These are phyloP conservation scores for Drosophila multiciliata DNA, from an alignment of 2,888 invertebrate species.

Conservation along the genomic window DNA sequence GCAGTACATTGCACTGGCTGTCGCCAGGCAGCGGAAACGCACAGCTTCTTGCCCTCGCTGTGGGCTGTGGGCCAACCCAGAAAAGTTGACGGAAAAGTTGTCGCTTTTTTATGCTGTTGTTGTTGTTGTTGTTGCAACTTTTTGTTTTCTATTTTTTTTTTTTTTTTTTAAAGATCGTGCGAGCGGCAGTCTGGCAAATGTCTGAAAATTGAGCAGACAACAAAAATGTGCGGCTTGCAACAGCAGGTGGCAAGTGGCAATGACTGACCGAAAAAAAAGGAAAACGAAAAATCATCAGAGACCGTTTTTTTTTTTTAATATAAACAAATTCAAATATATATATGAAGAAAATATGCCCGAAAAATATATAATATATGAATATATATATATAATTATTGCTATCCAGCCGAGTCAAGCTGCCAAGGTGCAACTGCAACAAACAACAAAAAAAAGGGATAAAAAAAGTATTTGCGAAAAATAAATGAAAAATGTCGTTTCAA, in stretches of 20 bases:
- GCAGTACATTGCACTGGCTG: constrained; percentile 64
- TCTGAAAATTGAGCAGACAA: constrained; percentile 77
- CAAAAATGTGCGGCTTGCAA: constrained; percentile 46
- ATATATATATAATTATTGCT: too few relatives aligned
- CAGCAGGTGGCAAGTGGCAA: constrained; percentile 66
- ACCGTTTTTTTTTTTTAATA: constrained; percentile 46
- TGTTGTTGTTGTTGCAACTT: constrained; percentile 42
- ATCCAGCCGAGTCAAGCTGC: constrained; percentile 5
- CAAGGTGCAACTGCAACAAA: constrained; percentile 1
- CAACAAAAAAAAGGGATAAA: not conserved
- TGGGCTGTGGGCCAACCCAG: constrained; percentile 70
- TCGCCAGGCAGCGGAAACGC: constrained; percentile 67
- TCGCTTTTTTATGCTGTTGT: constrained; percentile 43
- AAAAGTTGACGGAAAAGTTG: constrained; percentile 76
- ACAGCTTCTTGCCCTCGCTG: constrained; percentile 80
- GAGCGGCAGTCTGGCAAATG: constrained; percentile 79
- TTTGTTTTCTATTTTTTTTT: constrained; percentile 35
- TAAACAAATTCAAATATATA: not conserved
- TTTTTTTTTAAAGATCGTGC: constrained; percentile 66
- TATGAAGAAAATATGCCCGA: constrained; percentile 43
- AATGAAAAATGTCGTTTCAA: constrained; percentile 82
- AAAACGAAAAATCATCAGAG: constrained; percentile 33
- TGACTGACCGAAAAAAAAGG: constrained; percentile 23
- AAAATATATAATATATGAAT: constrained; percentile 21
- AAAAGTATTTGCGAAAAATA: constrained; percentile 57